phyloP scores from a whole-genome alignment of 1,140 invertebrate genomes.

The Drosophila sturtevanti region DNA sequence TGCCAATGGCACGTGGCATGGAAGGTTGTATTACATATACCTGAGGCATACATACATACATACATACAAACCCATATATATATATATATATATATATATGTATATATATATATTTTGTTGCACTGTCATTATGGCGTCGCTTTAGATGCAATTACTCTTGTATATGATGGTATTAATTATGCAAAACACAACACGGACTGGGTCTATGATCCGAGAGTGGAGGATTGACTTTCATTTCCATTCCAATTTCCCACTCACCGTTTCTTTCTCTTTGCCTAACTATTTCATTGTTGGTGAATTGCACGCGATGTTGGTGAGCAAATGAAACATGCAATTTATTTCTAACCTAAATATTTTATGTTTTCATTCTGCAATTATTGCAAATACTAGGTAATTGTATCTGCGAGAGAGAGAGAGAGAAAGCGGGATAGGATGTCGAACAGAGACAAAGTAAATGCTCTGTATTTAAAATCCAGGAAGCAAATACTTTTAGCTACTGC shows the following conservation, averaged over 20 bases:
- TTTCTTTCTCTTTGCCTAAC: no score
- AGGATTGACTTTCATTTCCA: no score
- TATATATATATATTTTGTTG: neutral
- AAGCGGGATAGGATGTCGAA: neutral
- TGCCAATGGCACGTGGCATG: neutral
- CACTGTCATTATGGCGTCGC: conserved; percentile 70
- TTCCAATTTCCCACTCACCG: no score
- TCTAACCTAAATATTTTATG: conserved; percentile 66
- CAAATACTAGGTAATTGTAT: conserved; percentile 11
- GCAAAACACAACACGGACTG: conserved; percentile 45
- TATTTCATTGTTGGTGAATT: conserved; percentile 6
- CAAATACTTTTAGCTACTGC: neutral
- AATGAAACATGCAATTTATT: conserved; percentile 74
- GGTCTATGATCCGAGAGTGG: neutral
- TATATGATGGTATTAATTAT: conserved; percentile 76
- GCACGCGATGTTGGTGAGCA: conserved; percentile 16
- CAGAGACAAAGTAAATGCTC: neutral
- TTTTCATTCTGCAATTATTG: conserved; percentile 52
- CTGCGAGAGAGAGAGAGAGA: neutral
- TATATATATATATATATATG: neutral
- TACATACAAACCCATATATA: neutral
- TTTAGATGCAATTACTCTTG: conserved; percentile 64
- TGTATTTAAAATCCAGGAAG: neutral
- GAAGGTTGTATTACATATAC: neutral
- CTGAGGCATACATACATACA: neutral